Evolutionary conservation across 1,140 invertebrate genomes (phyloP).

Genomic region (Tetramorium alpestre): DNA sequence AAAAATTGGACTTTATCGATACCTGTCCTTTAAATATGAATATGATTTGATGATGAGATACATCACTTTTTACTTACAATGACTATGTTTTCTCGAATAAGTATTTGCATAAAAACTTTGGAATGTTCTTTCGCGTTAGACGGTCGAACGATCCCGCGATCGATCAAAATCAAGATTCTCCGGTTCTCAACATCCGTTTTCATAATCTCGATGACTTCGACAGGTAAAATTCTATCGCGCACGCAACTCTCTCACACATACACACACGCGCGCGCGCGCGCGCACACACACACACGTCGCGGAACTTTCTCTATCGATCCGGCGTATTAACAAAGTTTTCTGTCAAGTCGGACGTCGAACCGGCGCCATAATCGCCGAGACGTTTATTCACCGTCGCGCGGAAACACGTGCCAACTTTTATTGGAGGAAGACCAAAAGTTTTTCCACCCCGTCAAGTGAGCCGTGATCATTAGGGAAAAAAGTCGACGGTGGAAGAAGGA

Average conservation of each 20-base stretch:
- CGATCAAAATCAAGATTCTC: slow-evolving; percentile 29
- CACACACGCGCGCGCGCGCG: background rate
- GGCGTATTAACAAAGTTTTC: slow-evolving; percentile 74
- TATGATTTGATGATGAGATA: no score
- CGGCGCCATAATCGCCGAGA: slow-evolving; percentile 79
- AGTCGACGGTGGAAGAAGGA: slow-evolving; percentile 70
- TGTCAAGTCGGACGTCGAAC: slow-evolving; percentile 61
- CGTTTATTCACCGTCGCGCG: slow-evolving; percentile 81
- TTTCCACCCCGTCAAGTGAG: slow-evolving; percentile 61
- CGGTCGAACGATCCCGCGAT: background rate
- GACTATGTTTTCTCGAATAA: background rate
- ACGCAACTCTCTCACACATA: slow-evolving; percentile 10
- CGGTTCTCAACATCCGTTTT: background rate
- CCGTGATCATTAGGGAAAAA: slow-evolving; percentile 79
- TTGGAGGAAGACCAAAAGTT: slow-evolving; percentile 83
- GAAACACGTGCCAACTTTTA: slow-evolving; percentile 82
- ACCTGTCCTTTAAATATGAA: no score
- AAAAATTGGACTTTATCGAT: no score
- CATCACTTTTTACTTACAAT: background rate
- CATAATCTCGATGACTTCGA: slow-evolving; percentile 27
- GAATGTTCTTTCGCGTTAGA: background rate
- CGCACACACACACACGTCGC: background rate
- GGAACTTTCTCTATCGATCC: slow-evolving; percentile 69
- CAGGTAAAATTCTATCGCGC: slow-evolving; percentile 21
- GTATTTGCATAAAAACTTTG: background rate